phyloP scores from a whole-genome alignment of 2,797 vertebrate species.

The Cyprinella venusta region DNA sequence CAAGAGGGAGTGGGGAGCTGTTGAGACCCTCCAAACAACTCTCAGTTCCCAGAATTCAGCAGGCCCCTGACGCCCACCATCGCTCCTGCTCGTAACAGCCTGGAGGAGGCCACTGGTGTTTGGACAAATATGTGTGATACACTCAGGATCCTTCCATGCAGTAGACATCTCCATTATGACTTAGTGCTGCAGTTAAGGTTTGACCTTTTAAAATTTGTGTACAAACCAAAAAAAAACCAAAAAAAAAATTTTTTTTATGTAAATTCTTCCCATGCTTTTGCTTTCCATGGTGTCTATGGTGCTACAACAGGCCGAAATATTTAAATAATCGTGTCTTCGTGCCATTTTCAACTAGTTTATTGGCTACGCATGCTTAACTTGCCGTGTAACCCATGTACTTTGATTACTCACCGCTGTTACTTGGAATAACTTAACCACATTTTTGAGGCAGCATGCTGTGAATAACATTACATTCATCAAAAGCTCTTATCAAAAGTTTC shows the following conservation, averaged over 20 bases:
- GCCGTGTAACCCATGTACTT: not conserved
- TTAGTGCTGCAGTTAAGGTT: slow-evolving; percentile 5
- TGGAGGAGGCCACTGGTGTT: slow-evolving; percentile 62
- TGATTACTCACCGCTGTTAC: not conserved
- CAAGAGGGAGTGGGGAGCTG: slow-evolving; percentile 72
- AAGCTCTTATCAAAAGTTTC: not conserved
- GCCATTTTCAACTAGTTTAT: not conserved
- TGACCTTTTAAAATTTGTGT: slow-evolving; percentile 20
- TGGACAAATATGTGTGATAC: slow-evolving; percentile 43
- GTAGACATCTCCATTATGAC: slow-evolving; percentile 31
- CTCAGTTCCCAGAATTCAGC: slow-evolving; percentile 78
- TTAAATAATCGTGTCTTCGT: not conserved
- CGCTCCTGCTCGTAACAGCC: slow-evolving; percentile 67
- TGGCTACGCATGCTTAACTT: not conserved
- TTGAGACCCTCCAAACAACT: slow-evolving; percentile 79
- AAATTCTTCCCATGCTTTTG: not conserved
- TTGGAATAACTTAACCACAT: slow-evolving; percentile 15
- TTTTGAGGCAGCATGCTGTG: not conserved
- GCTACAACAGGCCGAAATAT: not conserved
- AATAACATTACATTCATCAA: not conserved
- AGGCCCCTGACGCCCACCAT: slow-evolving; percentile 71
- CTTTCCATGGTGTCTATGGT: not conserved
- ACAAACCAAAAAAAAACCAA: no score
- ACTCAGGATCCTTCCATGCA: slow-evolving; percentile 12
- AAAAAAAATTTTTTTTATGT: not conserved